These are phyloP conservation scores for Achatina immaculata DNA, from an alignment of 1,140 invertebrate genomes.

Conservation along the genomic window DNA sequence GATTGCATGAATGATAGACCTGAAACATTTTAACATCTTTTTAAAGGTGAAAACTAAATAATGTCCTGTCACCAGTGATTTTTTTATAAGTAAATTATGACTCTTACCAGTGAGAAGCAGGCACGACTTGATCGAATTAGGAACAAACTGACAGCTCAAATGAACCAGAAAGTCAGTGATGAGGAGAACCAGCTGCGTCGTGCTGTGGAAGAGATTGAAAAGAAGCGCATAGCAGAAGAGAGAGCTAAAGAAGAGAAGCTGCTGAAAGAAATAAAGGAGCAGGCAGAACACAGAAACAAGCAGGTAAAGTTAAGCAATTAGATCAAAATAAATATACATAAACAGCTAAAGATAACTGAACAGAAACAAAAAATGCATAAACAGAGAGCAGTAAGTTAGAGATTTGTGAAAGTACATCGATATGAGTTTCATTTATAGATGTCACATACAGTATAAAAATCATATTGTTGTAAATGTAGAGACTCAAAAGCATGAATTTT, in stretches of 20 bases:
- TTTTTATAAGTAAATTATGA: no score
- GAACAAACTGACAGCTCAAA: constrained; percentile 64
- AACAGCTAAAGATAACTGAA: constrained; percentile 62
- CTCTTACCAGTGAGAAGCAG: constrained; percentile 68
- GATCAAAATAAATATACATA: not conserved
- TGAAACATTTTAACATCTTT: no score
- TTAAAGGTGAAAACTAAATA: no score
- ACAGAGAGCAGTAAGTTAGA: no score
- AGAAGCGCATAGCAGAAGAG: constrained; percentile 61
- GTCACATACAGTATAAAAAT: no score
- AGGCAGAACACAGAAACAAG: constrained; percentile 59
- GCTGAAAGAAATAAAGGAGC: constrained; percentile 47
- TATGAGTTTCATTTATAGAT: no score
- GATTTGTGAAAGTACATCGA: no score
- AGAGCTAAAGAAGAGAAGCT: constrained; percentile 61
- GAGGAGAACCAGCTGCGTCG: constrained; percentile 65
- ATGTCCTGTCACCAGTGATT: no score
- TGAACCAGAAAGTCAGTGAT: constrained; percentile 66
- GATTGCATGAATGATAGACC: no score
- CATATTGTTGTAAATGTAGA: no score
- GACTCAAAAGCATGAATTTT: no score
- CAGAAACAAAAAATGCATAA: no score
- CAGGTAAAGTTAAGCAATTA: constrained; percentile 49
- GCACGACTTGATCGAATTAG: constrained; percentile 62
- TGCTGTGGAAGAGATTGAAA: constrained; percentile 64